phyloP scores from a whole-genome alignment of 2,888 invertebrate species.

The Rhyacophila evoluta region DNA sequence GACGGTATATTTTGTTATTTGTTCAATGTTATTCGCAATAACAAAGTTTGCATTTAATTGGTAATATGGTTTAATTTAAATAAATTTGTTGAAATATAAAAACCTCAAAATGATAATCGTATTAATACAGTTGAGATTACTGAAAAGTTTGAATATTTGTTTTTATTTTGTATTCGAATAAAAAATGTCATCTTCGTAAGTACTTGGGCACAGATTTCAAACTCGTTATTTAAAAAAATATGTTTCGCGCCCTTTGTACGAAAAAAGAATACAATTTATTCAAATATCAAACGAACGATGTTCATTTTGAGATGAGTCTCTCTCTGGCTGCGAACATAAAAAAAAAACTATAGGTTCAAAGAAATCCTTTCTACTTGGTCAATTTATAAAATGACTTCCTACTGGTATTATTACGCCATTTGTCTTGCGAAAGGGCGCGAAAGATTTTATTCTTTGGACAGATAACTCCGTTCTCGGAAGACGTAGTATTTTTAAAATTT shows the following conservation, averaged over 20 bases:
- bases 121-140: too few species aligned
- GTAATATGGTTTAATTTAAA: too few species aligned
- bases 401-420: conserved; percentile 17
- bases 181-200: too few species aligned
- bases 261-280: background rate
- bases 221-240: background rate
- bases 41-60: too few species aligned
- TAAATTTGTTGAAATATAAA: too few species aligned
- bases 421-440: background rate
- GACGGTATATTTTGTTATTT: too few species aligned
- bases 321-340: background rate
- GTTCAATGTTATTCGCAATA: too few species aligned
- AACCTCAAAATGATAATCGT: too few species aligned
- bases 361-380: conserved; percentile 10
- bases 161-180: too few species aligned
- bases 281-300: background rate
- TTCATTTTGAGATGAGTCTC: background rate
- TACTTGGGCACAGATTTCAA: background rate
- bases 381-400: conserved; percentile 22
- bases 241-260: background rate
- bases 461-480: background rate
- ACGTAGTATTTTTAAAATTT: too few species aligned
- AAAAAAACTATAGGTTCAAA: conserved; percentile 17
- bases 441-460: conserved; percentile 1
- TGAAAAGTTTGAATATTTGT: too few species aligned